A percentile compares a stretch with the other conserved stretches of the same genome.
phyloP scores from a whole-genome alignment of 1,140 invertebrate species.

The Pentalonia nigronervosa region DNA sequence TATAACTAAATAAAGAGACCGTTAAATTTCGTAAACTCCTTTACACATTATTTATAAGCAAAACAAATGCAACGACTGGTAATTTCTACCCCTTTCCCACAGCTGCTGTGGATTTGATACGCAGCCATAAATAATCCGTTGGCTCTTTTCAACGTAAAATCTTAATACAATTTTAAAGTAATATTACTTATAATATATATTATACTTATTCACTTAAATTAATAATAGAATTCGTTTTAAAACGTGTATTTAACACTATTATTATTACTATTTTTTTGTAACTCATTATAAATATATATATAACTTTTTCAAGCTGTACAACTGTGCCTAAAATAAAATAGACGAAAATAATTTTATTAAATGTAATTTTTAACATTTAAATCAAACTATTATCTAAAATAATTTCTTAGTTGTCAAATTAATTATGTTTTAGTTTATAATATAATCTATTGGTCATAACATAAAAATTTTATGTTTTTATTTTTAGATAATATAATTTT shows the following conservation, averaged over 20 bases:
- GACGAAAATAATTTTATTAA: background rate
- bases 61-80: slow-evolving; percentile 18
- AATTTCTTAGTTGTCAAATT: background rate
- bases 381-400: background rate
- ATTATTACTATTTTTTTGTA: background rate
- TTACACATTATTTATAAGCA: slow-evolving; percentile 11
- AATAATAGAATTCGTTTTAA: background rate
- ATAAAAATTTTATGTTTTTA: background rate
- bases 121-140: slow-evolving; percentile 20
- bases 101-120: background rate
- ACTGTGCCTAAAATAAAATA: background rate
- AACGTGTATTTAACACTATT: background rate
- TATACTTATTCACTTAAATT: background rate
- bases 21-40: slow-evolving; percentile 54
- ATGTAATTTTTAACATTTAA: background rate
- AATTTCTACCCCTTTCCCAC: slow-evolving; percentile 24
- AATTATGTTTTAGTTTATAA: background rate
- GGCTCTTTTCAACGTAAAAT: background rate
- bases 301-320: background rate
- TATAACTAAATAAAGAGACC: background rate
- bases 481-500: slow-evolving; percentile 29
- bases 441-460: background rate
- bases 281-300: background rate
- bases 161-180: background rate
- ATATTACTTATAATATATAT: background rate